A percentile compares a stretch with the other conserved stretches of the same genome.
Evolutionary conservation across 2,888 invertebrate species (phyloP).

Genomic region (Aphelenchoides bicaudatus): DNA sequence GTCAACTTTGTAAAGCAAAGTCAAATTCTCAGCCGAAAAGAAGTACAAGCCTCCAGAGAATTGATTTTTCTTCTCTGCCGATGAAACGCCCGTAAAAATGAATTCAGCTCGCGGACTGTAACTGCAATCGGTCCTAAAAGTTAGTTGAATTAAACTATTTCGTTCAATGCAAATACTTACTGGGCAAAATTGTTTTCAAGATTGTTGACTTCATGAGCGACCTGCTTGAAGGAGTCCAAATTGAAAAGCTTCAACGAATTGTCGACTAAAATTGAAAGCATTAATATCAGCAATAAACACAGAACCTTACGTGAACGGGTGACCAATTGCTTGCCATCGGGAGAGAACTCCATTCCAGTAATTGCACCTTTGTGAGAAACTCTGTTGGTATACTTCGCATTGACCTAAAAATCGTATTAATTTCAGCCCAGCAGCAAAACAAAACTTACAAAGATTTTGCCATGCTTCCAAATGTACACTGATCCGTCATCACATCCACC

Average conservation of each 20-base stretch:
- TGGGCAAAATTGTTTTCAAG: constrained; percentile 76
- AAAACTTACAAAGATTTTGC: constrained; percentile 73
- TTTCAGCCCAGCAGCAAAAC: background rate
- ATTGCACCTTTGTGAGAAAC: constrained; percentile 64
- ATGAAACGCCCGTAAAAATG: constrained; percentile 80
- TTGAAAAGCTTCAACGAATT: constrained; percentile 95
- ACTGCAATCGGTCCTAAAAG: constrained; percentile 67
- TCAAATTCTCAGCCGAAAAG: constrained; percentile 75
- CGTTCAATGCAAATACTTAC: constrained; percentile 58
- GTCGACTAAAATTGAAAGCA: constrained; percentile 67
- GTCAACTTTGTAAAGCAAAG: constrained; percentile 72
- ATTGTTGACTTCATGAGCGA: constrained; percentile 70
- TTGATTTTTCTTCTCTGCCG: constrained; percentile 17
- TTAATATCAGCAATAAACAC: background rate
- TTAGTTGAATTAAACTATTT: background rate
- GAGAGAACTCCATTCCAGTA: constrained; percentile 79
- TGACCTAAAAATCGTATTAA: constrained; percentile 66
- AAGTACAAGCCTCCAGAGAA: constrained; percentile 72
- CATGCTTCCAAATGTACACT: constrained; percentile 92
- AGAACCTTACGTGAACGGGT: constrained; percentile 29
- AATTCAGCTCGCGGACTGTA: constrained; percentile 90
- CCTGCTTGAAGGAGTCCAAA: constrained; percentile 75
- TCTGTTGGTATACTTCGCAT: constrained; percentile 74
- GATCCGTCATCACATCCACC: constrained; percentile 91
- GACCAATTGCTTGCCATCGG: constrained; percentile 66